Conservation (phyloP, 2,888 invertebrate species). For the Shargacucullia verbasci region DNA sequence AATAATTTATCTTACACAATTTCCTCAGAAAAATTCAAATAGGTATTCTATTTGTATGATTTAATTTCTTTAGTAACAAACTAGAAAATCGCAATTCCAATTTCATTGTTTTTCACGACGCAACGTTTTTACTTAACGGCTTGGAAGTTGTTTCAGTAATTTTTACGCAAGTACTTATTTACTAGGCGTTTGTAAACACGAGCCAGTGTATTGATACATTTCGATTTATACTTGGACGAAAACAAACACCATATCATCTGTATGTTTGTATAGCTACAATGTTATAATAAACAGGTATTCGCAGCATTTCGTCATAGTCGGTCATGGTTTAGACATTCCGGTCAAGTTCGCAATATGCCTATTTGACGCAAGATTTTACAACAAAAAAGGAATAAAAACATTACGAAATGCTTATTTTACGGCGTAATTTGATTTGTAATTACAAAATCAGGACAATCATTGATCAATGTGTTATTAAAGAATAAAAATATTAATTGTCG, state of each 20-base stretch:
- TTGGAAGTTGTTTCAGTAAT: conserved; percentile 33
- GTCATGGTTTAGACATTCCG: conserved; percentile 60
- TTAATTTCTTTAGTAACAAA: not conserved
- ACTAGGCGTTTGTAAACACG: conserved; percentile 23
- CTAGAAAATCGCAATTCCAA: conserved; percentile 13
- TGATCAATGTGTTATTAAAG: conserved; percentile 2
- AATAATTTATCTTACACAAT: no score
- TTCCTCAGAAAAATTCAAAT: no score
- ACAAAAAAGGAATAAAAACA: conserved; percentile 6
- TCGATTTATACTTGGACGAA: not conserved
- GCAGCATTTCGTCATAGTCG: conserved; percentile 26
- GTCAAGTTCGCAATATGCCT: conserved; percentile 53
- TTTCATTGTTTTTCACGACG: conserved; percentile 40
- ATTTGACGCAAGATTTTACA: conserved; percentile 33
- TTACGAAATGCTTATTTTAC: conserved; percentile 11
- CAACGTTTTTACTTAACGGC: conserved; percentile 33
- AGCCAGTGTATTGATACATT: conserved; percentile 21
- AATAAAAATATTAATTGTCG: no score
- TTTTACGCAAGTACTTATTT: conserved; percentile 39
- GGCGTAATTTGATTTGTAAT: conserved; percentile 27
- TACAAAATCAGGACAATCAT: no score
- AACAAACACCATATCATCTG: not conserved
- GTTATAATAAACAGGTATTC: conserved; percentile 7
- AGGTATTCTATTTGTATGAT: no score
- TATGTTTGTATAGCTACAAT: conserved; percentile 1